These are phyloP conservation scores for Triplophysa siluroides DNA, from an alignment of 2,113 vertebrate species.

Conservation along the genomic window DNA sequence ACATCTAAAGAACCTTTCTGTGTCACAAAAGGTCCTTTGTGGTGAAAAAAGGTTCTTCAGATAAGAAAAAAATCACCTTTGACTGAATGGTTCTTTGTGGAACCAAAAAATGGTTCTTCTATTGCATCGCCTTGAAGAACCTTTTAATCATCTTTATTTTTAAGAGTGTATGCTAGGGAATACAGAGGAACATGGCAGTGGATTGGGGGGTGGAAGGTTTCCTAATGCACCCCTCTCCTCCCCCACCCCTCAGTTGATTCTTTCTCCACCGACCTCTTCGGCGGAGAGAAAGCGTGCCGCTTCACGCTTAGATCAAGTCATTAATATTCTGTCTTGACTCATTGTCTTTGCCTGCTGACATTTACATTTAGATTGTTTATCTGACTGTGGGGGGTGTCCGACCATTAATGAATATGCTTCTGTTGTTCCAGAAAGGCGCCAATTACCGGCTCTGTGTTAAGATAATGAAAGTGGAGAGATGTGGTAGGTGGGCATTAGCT, in stretches of 20 bases:
- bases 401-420: conserved; percentile 59
- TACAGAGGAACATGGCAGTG: conserved; percentile 11
- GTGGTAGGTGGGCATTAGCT: conserved; percentile 52
- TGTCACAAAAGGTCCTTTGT: too few relatives aligned
- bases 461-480: conserved; percentile 54
- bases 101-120: too few relatives aligned
- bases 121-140: too few relatives aligned
- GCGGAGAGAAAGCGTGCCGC: conserved; percentile 24
- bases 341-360: conserved; percentile 72
- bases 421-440: conserved; percentile 55
- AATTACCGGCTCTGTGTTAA: conserved; percentile 52
- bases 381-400: conserved; percentile 50
- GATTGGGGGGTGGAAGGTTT: not conserved
- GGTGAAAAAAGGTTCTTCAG: too few relatives aligned
- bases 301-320: conserved; percentile 54
- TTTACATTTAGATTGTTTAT: conserved; percentile 79
- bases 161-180: not conserved
- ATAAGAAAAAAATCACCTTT: too few relatives aligned
- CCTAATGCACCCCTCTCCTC: conserved; percentile 3
- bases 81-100: too few relatives aligned
- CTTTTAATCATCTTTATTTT: too few relatives aligned
- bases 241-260: not conserved
- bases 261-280: conserved; percentile 14
- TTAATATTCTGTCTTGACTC: conserved; percentile 72
- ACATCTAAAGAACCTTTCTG: too few relatives aligned